Evolutionary conservation across 2,888 invertebrate genomes (phyloP).

Genomic region (Suillia variegata): DNA sequence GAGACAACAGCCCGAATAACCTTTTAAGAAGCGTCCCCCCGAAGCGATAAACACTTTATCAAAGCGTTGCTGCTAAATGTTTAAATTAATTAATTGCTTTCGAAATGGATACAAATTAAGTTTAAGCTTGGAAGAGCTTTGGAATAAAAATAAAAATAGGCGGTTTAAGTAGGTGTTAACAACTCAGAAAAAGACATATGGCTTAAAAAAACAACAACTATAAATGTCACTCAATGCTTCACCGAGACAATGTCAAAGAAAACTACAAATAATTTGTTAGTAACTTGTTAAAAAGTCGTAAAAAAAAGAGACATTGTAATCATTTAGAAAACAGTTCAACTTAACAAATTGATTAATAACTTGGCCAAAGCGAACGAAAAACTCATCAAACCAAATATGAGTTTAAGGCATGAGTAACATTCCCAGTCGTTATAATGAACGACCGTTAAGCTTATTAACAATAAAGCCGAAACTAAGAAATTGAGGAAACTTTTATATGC

Average conservation of each 20-base stretch:
- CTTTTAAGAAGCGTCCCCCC: no score
- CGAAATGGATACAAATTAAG: conserved; percentile 24
- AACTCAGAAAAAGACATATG: conserved; percentile 2
- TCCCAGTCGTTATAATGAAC: neutral
- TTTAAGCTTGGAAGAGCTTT: conserved; percentile 11
- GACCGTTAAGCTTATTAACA: neutral
- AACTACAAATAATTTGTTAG: neutral
- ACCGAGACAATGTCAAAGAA: neutral
- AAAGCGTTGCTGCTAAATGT: conserved; percentile 14
- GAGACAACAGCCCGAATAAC: no score
- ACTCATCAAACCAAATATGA: neutral
- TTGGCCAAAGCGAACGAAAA: no score
- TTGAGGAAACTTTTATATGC: no score
- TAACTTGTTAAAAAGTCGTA: neutral
- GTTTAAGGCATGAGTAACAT: neutral
- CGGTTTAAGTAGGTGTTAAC: neutral
- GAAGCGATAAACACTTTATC: conserved; percentile 27
- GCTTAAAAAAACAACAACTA: neutral
- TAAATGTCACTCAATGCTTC: conserved; percentile 5
- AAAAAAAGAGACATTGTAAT: neutral
- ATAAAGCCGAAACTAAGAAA: no score
- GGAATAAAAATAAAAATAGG: neutral
- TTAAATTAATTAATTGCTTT: conserved; percentile 37
- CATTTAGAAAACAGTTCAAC: neutral
- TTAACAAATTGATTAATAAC: neutral